Evolutionary conservation across 2,797 vertebrate species (phyloP).

Genomic region (Erethizon dorsatum): DNA sequence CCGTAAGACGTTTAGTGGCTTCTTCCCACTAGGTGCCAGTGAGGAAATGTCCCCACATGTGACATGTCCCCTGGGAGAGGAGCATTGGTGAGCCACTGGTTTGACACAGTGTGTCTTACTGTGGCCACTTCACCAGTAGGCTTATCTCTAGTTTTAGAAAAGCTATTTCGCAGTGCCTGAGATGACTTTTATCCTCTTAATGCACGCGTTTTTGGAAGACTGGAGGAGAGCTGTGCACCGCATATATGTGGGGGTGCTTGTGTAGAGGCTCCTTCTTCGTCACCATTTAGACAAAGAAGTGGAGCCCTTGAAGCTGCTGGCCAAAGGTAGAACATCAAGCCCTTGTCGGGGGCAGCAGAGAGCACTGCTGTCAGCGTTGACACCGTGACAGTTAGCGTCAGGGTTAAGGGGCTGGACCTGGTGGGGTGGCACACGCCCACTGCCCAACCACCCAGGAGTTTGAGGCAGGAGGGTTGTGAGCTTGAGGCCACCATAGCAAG

Average conservation of each 20-base stretch:
- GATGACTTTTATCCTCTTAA: background rate
- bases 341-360: background rate
- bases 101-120: background rate
- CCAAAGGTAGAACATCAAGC: background rate
- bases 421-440: background rate
- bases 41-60: background rate
- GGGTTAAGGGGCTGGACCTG: background rate
- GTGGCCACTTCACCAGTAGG: background rate
- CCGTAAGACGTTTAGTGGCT: background rate
- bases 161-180: background rate
- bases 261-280: background rate
- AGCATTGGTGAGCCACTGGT: background rate
- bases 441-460: too few species aligned
- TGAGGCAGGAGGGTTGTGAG: background rate
- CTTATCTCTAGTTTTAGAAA: slow-evolving; percentile 46
- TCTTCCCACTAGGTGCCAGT: background rate
- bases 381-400: background rate
- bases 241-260: too few species aligned
- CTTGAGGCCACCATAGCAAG: background rate
- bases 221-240: background rate
- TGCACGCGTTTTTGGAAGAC: background rate
- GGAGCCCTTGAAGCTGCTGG: background rate
- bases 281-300: background rate
- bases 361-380: background rate
- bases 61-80: background rate